Evolutionary conservation across 1,140 invertebrate genomes (phyloP).

Genomic region (Gryon sp.): DNA sequence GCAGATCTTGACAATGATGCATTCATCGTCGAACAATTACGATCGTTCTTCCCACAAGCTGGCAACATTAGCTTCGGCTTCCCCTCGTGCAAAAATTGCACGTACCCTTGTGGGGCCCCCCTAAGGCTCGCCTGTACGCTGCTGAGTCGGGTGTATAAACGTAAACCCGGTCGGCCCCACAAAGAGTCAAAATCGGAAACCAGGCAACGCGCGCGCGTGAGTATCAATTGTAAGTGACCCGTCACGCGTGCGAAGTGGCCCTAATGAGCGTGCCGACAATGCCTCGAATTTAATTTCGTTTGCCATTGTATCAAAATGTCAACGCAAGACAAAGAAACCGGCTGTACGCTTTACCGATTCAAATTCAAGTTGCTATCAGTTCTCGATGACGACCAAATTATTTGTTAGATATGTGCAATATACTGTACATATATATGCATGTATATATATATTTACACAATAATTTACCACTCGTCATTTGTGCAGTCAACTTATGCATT

Average conservation of each 20-base stretch:
- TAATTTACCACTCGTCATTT: too few species aligned
- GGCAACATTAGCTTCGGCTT: constrained; percentile 6
- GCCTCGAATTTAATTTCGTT: constrained; percentile 44
- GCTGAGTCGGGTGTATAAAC: constrained; percentile 7
- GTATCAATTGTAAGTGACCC: constrained; percentile 46
- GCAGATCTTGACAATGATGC: constrained; percentile 15
- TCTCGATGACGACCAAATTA: constrained; percentile 22
- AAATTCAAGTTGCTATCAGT: constrained; percentile 15
- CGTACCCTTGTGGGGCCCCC: constrained; percentile 7
- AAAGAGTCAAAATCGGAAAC: constrained; percentile 49
- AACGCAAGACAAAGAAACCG: constrained; percentile 44
- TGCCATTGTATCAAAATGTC: constrained; percentile 48
- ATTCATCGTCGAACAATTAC: constrained; percentile 39
- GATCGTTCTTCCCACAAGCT: constrained; percentile 24
- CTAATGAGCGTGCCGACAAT: constrained; percentile 48
- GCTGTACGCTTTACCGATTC: constrained; percentile 39
- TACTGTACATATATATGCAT: constrained; percentile 7
- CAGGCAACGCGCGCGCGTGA: constrained; percentile 21
- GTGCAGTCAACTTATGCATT: too few species aligned
- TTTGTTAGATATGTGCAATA: constrained; percentile 4
- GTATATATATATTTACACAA: too few species aligned
- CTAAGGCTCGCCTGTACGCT: neutral
- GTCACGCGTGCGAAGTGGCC: constrained; percentile 52
- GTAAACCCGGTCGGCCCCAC: constrained; percentile 6
- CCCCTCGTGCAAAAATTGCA: constrained; percentile 20